Evolutionary conservation across 2,888 invertebrate species (phyloP).

Genomic region (Cantharis flavilabris): DNA sequence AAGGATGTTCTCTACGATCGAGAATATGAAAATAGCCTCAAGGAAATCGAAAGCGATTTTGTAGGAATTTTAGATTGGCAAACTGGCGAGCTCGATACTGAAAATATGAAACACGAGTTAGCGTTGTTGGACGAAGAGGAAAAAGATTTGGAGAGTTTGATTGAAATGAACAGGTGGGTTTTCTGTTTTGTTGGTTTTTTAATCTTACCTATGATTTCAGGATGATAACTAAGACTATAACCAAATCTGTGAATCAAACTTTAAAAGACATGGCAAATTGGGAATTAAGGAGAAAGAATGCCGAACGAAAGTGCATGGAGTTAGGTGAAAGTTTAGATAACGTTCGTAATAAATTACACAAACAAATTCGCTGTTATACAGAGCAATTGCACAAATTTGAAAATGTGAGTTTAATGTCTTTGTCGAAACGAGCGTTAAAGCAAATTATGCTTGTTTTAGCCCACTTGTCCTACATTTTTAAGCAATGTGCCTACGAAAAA

Average conservation of each 20-base stretch:
- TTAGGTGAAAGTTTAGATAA: conserved; percentile 39
- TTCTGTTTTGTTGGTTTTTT: neutral
- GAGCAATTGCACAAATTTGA: conserved; percentile 37
- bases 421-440: neutral
- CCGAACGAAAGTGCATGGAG: conserved; percentile 36
- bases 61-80: conserved; percentile 42
- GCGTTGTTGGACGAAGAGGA: conserved; percentile 20
- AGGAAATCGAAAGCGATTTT: conserved; percentile 35
- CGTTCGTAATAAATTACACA: conserved; percentile 36
- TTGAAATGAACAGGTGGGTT: conserved; percentile 5
- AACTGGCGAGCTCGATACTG: conserved; percentile 38
- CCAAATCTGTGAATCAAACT: conserved; percentile 30
- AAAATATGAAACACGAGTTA: conserved; percentile 40
- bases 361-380: conserved; percentile 38
- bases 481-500: neutral
- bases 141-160: conserved; percentile 5
- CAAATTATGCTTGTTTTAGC: neutral
- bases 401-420: conserved; percentile 24
- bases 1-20: conserved; percentile 14
- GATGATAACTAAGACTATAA: conserved; percentile 32
- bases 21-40: conserved; percentile 33
- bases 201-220: conserved; percentile 24
- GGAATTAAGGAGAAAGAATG: conserved; percentile 32
- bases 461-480: neutral
- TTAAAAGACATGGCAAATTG: conserved; percentile 35